Base-by-base conservation (phyloP, 2,113 vertebrate species). In the Holacanthus passer region DNA sequence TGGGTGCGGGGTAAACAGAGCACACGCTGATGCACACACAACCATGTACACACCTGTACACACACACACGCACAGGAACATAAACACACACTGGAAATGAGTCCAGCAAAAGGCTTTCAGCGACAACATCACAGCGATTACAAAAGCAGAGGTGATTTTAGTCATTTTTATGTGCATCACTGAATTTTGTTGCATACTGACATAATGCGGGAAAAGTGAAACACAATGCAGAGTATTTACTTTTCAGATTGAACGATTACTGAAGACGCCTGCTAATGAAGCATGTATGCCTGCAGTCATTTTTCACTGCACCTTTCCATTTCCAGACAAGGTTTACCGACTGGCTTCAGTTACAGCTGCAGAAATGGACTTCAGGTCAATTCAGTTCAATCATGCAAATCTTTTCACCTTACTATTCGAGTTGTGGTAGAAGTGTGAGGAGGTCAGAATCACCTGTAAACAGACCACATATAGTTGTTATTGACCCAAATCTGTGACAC, bases 1-100 rank as follows among this genome's bases (percentile, higher is more conserved):
- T 14, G 52, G 72, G 45, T 60, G 70, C 73, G 68, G 35, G 27
- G 66, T 59, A 78, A 79, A 65, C 41, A 77, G 32, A 45, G 8
- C 71, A 32, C 19, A 58, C 66, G 22, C 56, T 22, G 1, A 5
- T 12, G 9, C 8, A 52, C 27, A 58, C 76, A 68, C 62, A 68
- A 10, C 1, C 20, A 24, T 1, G 1, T 22, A 60, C 67, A 69
- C 60, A 22, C 29, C 12, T 31, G 7, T 5, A 19, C 4, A 39
- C 50, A 55, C 11, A 56, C 4, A 58, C n/a, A 45, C 17, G 50
- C 6, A 48, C 41, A 35, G 9, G 5, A 11, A 45, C 45, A 75
- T 3, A 39, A 1, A 59, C 32, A 31, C 48, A 73, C 27, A 29
- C 7, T 77, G 58, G 55, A 75, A 85, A 82, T 52, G 24, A 76